These are phyloP conservation scores for Hyles vespertilio DNA, from an alignment of 1,140 invertebrate species.

Conservation along the genomic window DNA sequence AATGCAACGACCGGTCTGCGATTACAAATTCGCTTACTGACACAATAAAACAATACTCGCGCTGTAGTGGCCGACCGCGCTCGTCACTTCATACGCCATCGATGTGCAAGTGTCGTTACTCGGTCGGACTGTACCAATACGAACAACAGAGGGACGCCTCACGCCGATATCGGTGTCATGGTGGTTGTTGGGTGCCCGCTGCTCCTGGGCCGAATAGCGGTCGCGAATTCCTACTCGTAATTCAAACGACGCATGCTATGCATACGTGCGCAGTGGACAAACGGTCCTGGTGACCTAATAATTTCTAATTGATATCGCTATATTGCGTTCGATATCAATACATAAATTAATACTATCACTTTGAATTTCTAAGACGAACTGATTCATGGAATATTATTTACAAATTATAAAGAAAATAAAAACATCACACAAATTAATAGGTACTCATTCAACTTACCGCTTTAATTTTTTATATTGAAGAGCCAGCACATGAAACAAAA, in stretches of 20 bases:
- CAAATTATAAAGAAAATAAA: not conserved
- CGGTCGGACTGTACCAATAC: not conserved
- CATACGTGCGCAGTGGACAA: conserved; percentile 57
- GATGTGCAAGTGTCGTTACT: conserved; percentile 40
- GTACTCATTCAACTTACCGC: conserved; percentile 49
- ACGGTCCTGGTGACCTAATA: conserved; percentile 65
- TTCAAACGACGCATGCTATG: conserved; percentile 59
- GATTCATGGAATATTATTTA: not conserved
- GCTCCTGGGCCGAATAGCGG: conserved; percentile 66
- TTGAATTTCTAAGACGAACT: conserved; percentile 5
- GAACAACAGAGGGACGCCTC: conserved; percentile 43
- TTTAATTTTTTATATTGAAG: conserved; percentile 25
- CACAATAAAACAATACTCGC: conserved; percentile 50
- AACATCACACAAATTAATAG: too few species aligned
- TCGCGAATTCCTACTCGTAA: conserved; percentile 72
- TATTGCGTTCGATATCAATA: conserved; percentile 31
- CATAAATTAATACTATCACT: conserved; percentile 31
- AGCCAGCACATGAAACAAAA: conserved; percentile 67
- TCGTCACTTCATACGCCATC: conserved; percentile 48
- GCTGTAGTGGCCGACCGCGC: conserved; percentile 47
- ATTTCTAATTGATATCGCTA: conserved; percentile 47
- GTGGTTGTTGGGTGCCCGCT: conserved; percentile 36
- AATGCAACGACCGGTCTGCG: conserved; percentile 49
- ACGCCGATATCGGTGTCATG: conserved; percentile 59
- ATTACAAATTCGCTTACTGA: conserved; percentile 60